A percentile compares a stretch with the other conserved stretches of the same genome.
These are phyloP conservation scores for Armadillidium nasatum DNA, from an alignment of 1,140 invertebrate genomes.

Conservation along the genomic window DNA sequence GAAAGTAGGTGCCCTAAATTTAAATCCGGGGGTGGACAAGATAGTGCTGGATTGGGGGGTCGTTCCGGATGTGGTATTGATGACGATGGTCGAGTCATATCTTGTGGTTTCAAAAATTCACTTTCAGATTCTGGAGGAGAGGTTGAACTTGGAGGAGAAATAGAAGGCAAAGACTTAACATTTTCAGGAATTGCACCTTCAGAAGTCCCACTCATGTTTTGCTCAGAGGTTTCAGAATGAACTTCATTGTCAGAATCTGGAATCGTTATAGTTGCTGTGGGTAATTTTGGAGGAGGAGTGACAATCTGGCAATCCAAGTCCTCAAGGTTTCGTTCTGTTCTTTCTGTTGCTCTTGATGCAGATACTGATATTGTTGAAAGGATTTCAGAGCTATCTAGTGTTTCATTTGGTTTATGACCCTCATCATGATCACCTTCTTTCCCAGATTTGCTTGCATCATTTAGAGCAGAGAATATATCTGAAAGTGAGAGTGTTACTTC, in stretches of 20 bases:
- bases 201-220: neutral
- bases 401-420: neutral
- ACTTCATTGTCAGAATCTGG: conserved; percentile 40
- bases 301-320: conserved; percentile 43
- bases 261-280: conserved; percentile 43
- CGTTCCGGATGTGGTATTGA: neutral
- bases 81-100: neutral
- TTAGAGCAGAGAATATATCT: conserved; percentile 29
- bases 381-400: neutral
- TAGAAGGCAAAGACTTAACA: neutral
- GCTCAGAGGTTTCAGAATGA: conserved; percentile 19
- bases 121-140: neutral
- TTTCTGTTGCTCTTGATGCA: too few relatives aligned
- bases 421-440: neutral
- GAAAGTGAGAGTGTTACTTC: conserved; percentile 31
- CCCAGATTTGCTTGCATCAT: neutral
- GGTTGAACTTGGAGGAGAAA: neutral
- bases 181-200: neutral
- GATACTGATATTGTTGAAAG: neutral
- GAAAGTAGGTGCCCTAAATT: neutral
- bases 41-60: neutral
- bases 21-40: neutral
- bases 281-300: conserved; percentile 38
- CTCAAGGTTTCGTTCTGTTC: neutral
- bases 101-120: neutral